Evolutionary conservation across 2,888 invertebrate species (phyloP), one percentile per base, ranked within the genome.

Genomic region (Emmelina monodactyla): DNA sequence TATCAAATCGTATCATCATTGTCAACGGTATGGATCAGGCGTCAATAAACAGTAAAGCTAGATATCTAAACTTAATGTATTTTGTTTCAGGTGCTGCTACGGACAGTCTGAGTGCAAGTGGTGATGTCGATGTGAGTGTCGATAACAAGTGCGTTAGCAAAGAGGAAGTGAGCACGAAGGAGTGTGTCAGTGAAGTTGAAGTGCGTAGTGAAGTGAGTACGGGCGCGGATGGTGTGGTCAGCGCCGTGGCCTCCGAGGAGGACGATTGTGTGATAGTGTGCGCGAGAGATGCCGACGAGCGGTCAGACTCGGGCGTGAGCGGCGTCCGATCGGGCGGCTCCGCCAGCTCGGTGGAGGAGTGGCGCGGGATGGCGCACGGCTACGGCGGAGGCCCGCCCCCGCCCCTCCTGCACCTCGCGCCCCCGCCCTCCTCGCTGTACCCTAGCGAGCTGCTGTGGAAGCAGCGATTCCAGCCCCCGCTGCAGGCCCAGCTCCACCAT

Each of bases 271-370:
- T 84, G 71, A 84, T 84, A 75, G 83, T 84, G 82, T 82, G 83
- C 71, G 70, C 78, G 62, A 70, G 70, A 61, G 76, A 78, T 79
- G 81, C 78, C 72, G 82, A 79, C 73, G 79, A 75, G 55, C 67
- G 75, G 58, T 83, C 83, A 70, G 86, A 86, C 72, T 85, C 86
- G 59, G 86, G 89, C 75, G 86, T 89, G 82, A 88, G 89, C 72
- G 88, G 88, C 37, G 78, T 88, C 58, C 83, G 88, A 53, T 87
- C 87, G 57, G 85, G 85, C 55, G 84, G 86, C 51, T 80, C 81
- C 59, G 89, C 89, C 83, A 89, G 89, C 72, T 85, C 89, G 53
- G 87, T 87, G 69, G 89, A 88, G 60, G 88, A 88, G 71, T 88
- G 88, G 65, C 82, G 89, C 65, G 88, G 88, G 63, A 84, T 84